These are phyloP conservation scores for Drosophila mimetica DNA, from an alignment of 2,888 invertebrate species.

Conservation along the genomic window DNA sequence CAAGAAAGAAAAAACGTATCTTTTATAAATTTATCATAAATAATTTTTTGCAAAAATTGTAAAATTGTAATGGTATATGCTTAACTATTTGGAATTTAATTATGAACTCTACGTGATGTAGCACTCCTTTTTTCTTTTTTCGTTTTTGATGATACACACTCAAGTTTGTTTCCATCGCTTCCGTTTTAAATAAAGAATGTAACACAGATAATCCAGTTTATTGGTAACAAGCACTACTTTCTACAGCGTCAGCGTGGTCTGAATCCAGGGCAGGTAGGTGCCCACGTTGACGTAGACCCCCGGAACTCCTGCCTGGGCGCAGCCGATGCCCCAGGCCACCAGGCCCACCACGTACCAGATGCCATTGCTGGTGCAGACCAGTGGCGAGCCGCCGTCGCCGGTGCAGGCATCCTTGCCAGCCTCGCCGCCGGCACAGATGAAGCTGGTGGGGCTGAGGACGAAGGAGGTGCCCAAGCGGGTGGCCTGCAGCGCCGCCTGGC, in stretches of 20 bases:
- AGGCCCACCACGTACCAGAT: slow-evolving; percentile 85
- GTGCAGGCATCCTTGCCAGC: slow-evolving; percentile 91
- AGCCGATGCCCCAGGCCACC: slow-evolving; percentile 87
- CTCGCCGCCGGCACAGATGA: slow-evolving; percentile 92
- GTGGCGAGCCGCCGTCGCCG: slow-evolving; percentile 86
- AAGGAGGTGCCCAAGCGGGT: slow-evolving; percentile 89
- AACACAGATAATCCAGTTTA: background rate
- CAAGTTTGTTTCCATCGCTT: too few relatives aligned
- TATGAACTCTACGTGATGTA: too few relatives aligned
- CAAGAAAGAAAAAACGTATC: too few relatives aligned
- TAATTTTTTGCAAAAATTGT: too few relatives aligned
- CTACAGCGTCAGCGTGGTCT: slow-evolving; percentile 80
- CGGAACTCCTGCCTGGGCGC: slow-evolving; percentile 88
- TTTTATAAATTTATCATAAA: too few relatives aligned
- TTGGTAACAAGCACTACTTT: slow-evolving; percentile 1
- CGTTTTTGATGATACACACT: too few relatives aligned
- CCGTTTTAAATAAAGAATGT: too few relatives aligned
- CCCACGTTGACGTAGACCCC: slow-evolving; percentile 92
- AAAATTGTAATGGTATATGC: too few relatives aligned
- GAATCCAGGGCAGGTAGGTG: slow-evolving; percentile 89
- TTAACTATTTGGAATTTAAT: too few relatives aligned
- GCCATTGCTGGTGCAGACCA: slow-evolving; percentile 79
- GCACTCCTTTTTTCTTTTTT: too few relatives aligned
- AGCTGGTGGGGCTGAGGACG: slow-evolving; percentile 87
- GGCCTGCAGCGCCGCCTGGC: slow-evolving; percentile 87